Percentiles rank a stretch among this genome's conserved stretches.
These are phyloP conservation scores for Gyps fulvus DNA, from an alignment of 2,113 vertebrate genomes.

Conservation along the genomic window DNA sequence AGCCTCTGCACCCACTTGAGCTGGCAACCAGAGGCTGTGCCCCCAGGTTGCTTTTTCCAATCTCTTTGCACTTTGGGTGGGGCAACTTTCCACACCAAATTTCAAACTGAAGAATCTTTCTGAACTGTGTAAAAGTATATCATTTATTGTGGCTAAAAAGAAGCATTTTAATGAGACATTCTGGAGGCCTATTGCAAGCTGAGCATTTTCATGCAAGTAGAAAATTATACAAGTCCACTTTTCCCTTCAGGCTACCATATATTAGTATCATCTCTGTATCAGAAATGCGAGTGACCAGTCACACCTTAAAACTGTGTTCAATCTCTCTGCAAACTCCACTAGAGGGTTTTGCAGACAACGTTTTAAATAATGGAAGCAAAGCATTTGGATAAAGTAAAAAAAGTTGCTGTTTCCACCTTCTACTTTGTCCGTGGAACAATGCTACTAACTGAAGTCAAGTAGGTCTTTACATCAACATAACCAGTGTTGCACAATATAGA, in stretches of 20 bases:
- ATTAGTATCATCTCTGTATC: background rate
- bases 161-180: background rate
- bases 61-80: background rate
- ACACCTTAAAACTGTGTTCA: background rate
- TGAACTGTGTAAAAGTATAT: background rate
- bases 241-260: background rate
- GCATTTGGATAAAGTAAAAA: background rate
- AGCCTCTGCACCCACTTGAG: background rate
- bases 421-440: background rate
- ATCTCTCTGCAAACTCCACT: background rate
- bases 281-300: background rate
- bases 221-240: background rate
- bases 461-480: background rate
- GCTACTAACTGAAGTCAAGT: background rate
- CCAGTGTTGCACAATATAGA: background rate
- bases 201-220: background rate
- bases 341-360: background rate
- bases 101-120: background rate
- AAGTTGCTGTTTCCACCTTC: background rate
- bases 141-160: background rate
- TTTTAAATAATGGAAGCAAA: background rate
- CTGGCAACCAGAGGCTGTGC: accelerated
- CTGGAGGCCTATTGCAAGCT: background rate
- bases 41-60: background rate
- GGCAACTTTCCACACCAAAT: background rate